phyloP scores from a whole-genome alignment of 2,888 invertebrate genomes.

The Blomia tropicalis region DNA sequence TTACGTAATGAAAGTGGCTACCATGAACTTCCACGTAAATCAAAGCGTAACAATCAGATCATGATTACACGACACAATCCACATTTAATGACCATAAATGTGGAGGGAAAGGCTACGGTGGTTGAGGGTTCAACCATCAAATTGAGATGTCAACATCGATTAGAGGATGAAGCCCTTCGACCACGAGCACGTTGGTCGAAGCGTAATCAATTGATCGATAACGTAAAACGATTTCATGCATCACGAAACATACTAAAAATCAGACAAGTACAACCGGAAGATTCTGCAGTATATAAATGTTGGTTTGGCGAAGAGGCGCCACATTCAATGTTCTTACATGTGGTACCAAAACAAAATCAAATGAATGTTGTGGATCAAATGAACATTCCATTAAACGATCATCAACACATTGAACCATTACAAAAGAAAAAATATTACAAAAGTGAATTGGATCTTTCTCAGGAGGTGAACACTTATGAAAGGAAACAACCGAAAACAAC shows the following conservation, averaged over 20 bases:
- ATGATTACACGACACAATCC: constrained; percentile 32
- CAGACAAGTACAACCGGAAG: constrained; percentile 58
- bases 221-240: not conserved
- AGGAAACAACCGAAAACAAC: not conserved
- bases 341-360: not conserved
- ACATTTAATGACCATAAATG: constrained; percentile 63
- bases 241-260: constrained; percentile 60
- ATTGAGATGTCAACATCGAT: constrained; percentile 62
- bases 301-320: constrained; percentile 34
- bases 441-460: constrained; percentile 4
- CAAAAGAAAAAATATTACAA: not conserved
- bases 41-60: not conserved
- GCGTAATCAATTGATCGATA: constrained; percentile 9
- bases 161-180: not conserved
- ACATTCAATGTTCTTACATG: constrained; percentile 14
- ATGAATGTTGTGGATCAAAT: not conserved
- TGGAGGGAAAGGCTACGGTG: constrained; percentile 75
- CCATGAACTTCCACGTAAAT: not conserved
- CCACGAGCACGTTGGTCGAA: constrained; percentile 3
- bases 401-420: not conserved
- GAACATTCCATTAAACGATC: not conserved
- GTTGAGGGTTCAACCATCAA: constrained; percentile 80
- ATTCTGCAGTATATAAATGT: constrained; percentile 71
- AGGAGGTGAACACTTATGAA: not conserved
- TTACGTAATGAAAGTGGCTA: not conserved